phyloP scores from a whole-genome alignment of 2,888 invertebrate species.

The Eustalomyia histrio region DNA sequence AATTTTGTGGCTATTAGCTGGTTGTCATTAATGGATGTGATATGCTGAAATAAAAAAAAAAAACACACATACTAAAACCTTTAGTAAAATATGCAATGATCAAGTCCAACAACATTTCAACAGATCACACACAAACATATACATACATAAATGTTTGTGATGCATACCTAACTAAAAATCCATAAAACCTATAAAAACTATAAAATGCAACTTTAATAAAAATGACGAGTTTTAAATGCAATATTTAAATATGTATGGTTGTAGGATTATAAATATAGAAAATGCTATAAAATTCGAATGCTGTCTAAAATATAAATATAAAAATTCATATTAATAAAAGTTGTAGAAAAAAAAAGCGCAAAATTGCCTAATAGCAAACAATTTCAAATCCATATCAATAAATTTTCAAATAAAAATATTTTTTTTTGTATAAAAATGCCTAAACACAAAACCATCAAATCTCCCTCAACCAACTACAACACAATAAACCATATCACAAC shows the following conservation, averaged over 20 bases:
- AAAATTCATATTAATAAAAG: slow-evolving; percentile 26
- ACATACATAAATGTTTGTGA: too few relatives aligned
- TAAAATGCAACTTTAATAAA: not conserved
- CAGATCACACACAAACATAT: not conserved
- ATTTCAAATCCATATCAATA: slow-evolving; percentile 63
- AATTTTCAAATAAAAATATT: slow-evolving; percentile 58
- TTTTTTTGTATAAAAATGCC: slow-evolving; percentile 33
- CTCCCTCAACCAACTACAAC: not conserved
- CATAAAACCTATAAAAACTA: not conserved
- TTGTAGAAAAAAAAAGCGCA: slow-evolving; percentile 36
- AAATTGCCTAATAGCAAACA: slow-evolving; percentile 59
- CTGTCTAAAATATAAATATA: not conserved
- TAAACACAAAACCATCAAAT: slow-evolving; percentile 40
- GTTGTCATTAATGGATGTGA: slow-evolving; percentile 55
- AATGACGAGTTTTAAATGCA: not conserved
- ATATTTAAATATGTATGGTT: not conserved
- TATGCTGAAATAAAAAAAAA: not conserved
- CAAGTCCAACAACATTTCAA: slow-evolving; percentile 24
- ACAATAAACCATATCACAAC: not conserved
- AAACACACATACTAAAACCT: not conserved
- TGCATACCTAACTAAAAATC: not conserved
- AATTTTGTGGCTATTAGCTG: slow-evolving; percentile 62
- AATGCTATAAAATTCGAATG: slow-evolving; percentile 5
- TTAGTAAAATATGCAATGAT: slow-evolving; percentile 10
- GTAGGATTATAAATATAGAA: not conserved